Base-by-base conservation (phyloP, 37 sponge, comb jelly and placozoan genomes). In the Crambe crambe region DNA sequence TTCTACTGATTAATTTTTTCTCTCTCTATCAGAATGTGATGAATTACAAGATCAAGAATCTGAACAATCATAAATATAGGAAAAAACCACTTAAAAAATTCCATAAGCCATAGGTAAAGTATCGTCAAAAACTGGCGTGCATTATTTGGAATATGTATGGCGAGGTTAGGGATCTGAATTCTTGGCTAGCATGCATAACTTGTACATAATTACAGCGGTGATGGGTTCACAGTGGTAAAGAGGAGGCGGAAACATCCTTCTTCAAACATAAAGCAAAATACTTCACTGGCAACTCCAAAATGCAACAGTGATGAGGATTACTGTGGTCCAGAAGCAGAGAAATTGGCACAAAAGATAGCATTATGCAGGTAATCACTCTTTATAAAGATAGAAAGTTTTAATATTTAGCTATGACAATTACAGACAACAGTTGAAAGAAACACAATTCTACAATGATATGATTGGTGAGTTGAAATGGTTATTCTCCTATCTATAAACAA, bases 181-280 rank as follows among this genome's bases (percentile, higher is more conserved):
- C n/a, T n/a, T n/a, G n/a, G n/a, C n/a, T n/a, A n/a, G n/a, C n/a
- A n/a, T n/a, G n/a, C n/a, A n/a, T n/a, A n/a, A n/a, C n/a, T n/a
- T n/a, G n/a, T n/a, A n/a, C n/a, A n/a, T n/a, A n/a, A n/a, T 32
- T 31, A 9, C 3, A 31, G 66, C 30, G 31, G 10, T 3, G 34
- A 65, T 30, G 66, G 31, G 31, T 65, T 65, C 10, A 65, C 35
- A 65, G 35, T 65, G 66, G 66, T 65, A 5, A 60, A 22, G 31
- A 32, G 34, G 66, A 65, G 66, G 66, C 25, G 31, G 10, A 65
- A 65, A 9, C 25, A 34, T 26, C 10, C 35, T 30, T 32, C 34
- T 3, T 30, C 66, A 21, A 60, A 4, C 6, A n/a, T 9, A 23
- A 25, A 26, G 61, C 61, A 60, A 60, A 3, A 31, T 5, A 17